Percentiles rank a stretch among this genome's conserved stretches.
These are phyloP conservation scores for Tinamus guttatus DNA, from an alignment of 2,113 vertebrate genomes.

Conservation along the genomic window DNA sequence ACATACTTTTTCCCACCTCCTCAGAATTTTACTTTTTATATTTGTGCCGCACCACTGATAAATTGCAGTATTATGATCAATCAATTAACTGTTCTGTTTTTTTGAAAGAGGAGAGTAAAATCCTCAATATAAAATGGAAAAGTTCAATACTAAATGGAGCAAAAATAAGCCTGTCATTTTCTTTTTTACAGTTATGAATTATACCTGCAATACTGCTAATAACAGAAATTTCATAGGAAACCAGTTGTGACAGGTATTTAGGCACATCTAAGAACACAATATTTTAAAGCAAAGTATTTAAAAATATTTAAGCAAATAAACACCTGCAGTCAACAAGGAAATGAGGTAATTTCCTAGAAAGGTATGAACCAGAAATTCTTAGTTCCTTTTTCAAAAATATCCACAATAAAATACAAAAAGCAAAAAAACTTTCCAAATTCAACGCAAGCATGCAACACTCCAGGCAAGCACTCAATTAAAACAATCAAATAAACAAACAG, in stretches of 20 bases:
- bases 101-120: not conserved
- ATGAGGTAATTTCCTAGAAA: not conserved
- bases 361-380: not conserved
- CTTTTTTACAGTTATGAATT: not conserved
- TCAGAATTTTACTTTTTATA: rapidly evolving
- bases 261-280: not conserved
- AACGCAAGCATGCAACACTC: rapidly evolving
- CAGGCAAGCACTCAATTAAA: too few species aligned
- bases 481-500: too few species aligned
- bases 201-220: not conserved
- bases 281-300: not conserved
- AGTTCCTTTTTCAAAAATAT: not conserved
- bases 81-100: not conserved
- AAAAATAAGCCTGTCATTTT: not conserved
- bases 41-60: not conserved
- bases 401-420: not conserved
- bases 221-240: not conserved
- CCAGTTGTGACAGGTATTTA: too few species aligned
- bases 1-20: not conserved
- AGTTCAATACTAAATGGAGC: not conserved
- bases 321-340: not conserved
- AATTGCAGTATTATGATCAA: rapidly evolving
- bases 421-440: not conserved
- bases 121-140: not conserved
- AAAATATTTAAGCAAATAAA: not conserved